Conservation (phyloP, 37 sponge, comb jelly and placozoan species). For the Mnemiopsis leidyi region DNA sequence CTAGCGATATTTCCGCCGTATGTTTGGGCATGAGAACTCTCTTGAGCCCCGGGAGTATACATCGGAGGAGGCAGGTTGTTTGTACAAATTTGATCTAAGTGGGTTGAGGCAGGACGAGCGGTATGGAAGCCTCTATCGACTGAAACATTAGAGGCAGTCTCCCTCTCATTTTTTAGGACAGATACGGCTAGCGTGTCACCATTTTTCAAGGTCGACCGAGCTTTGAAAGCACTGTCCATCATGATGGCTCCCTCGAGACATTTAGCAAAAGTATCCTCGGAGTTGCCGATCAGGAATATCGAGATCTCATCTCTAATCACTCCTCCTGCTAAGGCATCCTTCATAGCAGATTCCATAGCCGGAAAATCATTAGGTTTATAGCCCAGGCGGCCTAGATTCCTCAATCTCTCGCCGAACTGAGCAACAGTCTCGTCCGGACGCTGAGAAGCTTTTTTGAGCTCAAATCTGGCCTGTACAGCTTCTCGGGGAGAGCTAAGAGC, state of each 20-base stretch:
- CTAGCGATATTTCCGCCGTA: neutral
- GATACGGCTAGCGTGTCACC: neutral
- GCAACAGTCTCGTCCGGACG: neutral
- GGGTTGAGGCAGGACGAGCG: neutral
- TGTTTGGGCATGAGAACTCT: neutral
- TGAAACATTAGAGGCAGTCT: neutral
- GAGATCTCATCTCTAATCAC: neutral
- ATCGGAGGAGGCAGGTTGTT: neutral
- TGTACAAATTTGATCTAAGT: too few species aligned
- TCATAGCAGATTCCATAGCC: neutral
- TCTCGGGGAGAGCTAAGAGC: neutral
- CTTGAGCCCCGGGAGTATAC: neutral
- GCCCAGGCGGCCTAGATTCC: neutral
- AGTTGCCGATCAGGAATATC: neutral
- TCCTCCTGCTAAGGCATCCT: neutral
- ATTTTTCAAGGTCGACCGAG: neutral
- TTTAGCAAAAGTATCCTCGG: neutral
- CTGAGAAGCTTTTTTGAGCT: neutral
- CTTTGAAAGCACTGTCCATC: neutral
- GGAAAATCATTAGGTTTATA: neutral
- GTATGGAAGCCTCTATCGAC: neutral
- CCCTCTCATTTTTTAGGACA: neutral
- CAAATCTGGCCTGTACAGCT: neutral
- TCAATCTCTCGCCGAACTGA: conserved; percentile 26
- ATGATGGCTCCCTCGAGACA: neutral